These are phyloP conservation scores for Muraenolepis orangiensis DNA, from an alignment of 2,797 vertebrate genomes.

Conservation along the genomic window DNA sequence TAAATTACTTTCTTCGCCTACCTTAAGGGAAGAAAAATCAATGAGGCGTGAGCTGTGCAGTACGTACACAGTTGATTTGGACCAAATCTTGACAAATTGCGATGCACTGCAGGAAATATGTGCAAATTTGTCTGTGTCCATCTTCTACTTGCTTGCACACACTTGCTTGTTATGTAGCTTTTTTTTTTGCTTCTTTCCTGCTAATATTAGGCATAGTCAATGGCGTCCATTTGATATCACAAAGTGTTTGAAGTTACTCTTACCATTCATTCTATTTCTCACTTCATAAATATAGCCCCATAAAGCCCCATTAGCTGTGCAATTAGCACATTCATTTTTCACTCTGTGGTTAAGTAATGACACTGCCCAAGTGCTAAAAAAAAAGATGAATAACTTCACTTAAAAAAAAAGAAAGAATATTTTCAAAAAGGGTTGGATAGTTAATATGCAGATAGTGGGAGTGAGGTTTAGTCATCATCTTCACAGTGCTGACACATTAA, in stretches of 20 bases:
- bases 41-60: background rate
- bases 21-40: background rate
- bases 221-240: background rate
- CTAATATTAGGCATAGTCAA: background rate
- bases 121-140: background rate
- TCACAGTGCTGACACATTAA: slow-evolving; percentile 47
- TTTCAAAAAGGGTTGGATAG: slow-evolving; percentile 79
- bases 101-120: no score
- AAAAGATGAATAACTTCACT: slow-evolving; percentile 94
- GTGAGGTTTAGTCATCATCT: slow-evolving; percentile 52
- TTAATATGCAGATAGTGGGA: slow-evolving; percentile 52
- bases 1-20: background rate
- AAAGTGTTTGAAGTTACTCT: slow-evolving; percentile 14
- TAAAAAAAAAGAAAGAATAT: slow-evolving; percentile 86
- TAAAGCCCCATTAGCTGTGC: slow-evolving; percentile 72
- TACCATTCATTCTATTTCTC: slow-evolving; percentile 35
- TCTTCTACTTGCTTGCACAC: background rate
- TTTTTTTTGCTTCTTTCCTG: background rate
- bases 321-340: slow-evolving; percentile 91
- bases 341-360: slow-evolving; percentile 90
- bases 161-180: background rate
- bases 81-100: background rate
- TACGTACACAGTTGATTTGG: background rate
- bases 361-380: slow-evolving; percentile 89
- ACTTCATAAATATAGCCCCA: slow-evolving; percentile 62